Evolutionary conservation across 2,113 vertebrate species (phyloP), one percentile per base, ranked within the genome.

Genomic region (Scomber japonicus): DNA sequence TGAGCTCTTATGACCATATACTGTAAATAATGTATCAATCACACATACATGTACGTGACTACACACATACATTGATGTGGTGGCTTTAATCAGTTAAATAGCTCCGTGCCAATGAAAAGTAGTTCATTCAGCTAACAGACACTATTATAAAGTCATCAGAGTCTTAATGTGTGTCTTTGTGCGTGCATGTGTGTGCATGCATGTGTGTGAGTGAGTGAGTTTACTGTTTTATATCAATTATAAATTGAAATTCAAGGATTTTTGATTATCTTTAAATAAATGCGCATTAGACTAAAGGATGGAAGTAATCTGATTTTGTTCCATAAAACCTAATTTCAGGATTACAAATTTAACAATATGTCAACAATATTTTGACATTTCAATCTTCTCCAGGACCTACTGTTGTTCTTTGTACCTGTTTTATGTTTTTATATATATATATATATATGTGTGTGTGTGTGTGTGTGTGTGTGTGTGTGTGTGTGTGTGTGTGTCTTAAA

Each of bases 81-180:
- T 81, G 79, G 86, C 83, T 92, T 92, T 92, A 91, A 93, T 93
- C 90, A 93, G 65, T 59, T 76, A 55, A 84, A 83, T 59, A 69
- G 68, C 82, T 71, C 72, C 2, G 2, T 71, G 73, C 80, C 75
- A 82, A 64, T 77, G 51, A 70, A 71, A 63, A 64, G 64, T 66
- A 17, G 72, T 78, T 24, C 77, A 56, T 80, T 63, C 71, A 64
- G 56, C 85, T 60, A 66, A 69, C 57, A 70, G 74, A 81, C 53
- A 24, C 64, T 68, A 90, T 91, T 89, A 92, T 85, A 84, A 85
- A 81, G 54, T 24, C 49, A 83, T 92, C 55, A 87, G 53, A 51
- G 54, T 49, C 50, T 40, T 17, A 53, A 12, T 66, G 31, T 11
- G 55, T 11, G 55, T 51, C 30, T 54, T 62, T 72, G 54, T 65